Base-by-base conservation (phyloP, 2,113 vertebrate species). In the Cricetomys ansorgei region DNA sequence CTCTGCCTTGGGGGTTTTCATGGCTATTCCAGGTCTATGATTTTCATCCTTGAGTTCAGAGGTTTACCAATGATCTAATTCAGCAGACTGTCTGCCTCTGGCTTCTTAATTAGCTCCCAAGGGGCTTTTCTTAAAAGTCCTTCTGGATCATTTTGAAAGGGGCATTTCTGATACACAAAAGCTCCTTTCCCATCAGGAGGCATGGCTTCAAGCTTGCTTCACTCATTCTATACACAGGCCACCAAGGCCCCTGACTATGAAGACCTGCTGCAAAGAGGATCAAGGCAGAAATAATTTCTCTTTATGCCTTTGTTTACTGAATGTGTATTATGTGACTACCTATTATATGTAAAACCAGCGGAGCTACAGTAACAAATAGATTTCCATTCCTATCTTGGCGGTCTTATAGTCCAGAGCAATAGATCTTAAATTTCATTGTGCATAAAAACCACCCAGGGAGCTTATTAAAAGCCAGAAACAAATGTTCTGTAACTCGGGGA, bases 51-150 rank as follows among this genome's bases (percentile, higher is more conserved):
- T 86, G 88, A 93, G 62, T 90, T 96, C 95, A 92, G 59, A 27
- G 53, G 37, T 40, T 93, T 77, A 91, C 91, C 50, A 55, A 95
- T 96, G 94, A 97, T 77, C 89, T 92, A 94, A 96, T 97, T 96
- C 90, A 96, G 94, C 88, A 53, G 75, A 72, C 96, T 94, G 87
- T 95, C 84, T 96, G 94, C 88, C 67, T 86, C 77, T 92, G 76
- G 80, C 89, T 95, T 80, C 94, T 97, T 98, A 97, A 97, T 97
- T 96, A 97, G 97, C 72, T 97, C 97, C 97, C 97, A 19, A 73
- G 93, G 80, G 96, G 45, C 29, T 92, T 96, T 95, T 94, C 97
- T 97, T 97, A 59, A 89, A 97, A 96, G 93, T 92, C 73, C 69
- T 97, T 94, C 93, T 95, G 93, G 59, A 88, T 93, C 84, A 86